A percentile compares a stretch with the other conserved stretches of the same genome.
Conservation (phyloP, 2,888 invertebrate species). For the Zelleria hepariella region DNA sequence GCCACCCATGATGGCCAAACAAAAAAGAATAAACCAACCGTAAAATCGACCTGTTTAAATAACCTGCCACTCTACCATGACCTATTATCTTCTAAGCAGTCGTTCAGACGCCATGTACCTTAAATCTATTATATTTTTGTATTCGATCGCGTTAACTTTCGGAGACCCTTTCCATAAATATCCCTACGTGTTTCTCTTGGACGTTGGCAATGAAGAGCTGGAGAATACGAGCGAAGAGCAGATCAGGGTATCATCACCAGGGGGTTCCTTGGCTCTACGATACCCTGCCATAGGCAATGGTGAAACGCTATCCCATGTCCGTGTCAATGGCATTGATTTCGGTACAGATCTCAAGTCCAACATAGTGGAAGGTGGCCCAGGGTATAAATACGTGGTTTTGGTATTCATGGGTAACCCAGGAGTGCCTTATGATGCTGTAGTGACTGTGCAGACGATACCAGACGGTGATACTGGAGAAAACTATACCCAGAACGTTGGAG, state of each 20-base stretch:
- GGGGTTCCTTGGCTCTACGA: slow-evolving; percentile 53
- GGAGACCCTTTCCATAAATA: slow-evolving; percentile 57
- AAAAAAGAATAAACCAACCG: slow-evolving; percentile 52
- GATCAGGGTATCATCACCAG: slow-evolving; percentile 50
- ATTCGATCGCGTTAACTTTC: slow-evolving; percentile 25
- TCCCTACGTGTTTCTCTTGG: slow-evolving; percentile 55
- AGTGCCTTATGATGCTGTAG: slow-evolving; percentile 46
- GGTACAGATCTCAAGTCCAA: slow-evolving; percentile 56
- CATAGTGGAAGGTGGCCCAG: slow-evolving; percentile 59
- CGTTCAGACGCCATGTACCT: slow-evolving; percentile 43
- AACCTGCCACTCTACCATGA: slow-evolving; percentile 45
- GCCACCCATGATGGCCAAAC: slow-evolving; percentile 37
- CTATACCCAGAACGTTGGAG: slow-evolving; percentile 18
- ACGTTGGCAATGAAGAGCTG: slow-evolving; percentile 63
- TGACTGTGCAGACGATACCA: slow-evolving; percentile 47
- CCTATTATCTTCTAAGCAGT: slow-evolving; percentile 31
- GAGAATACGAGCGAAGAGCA: slow-evolving; percentile 51
- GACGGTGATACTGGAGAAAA: slow-evolving; percentile 17
- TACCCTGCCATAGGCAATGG: slow-evolving; percentile 53
- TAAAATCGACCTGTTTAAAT: slow-evolving; percentile 58
- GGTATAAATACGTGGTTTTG: slow-evolving; percentile 54
- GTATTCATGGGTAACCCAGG: slow-evolving; percentile 52
- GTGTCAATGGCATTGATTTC: slow-evolving; percentile 60
- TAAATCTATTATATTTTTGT: slow-evolving; percentile 24
- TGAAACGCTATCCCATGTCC: slow-evolving; percentile 48